Evolutionary conservation across 1,140 invertebrate genomes (phyloP).

Genomic region (Brachionus plicatilis): DNA sequence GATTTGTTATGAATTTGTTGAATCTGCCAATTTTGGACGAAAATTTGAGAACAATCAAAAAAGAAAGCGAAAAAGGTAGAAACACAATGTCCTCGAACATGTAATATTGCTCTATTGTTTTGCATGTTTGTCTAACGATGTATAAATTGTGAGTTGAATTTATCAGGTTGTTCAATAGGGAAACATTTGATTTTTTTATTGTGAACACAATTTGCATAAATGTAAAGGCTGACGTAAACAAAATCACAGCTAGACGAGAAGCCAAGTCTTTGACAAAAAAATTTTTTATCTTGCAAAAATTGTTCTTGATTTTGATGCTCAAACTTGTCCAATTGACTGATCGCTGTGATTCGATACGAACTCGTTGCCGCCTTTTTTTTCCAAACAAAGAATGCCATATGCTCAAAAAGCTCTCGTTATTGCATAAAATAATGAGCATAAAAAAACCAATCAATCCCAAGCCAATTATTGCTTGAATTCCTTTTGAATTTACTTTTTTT

Average conservation of each 20-base stretch:
- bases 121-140: background rate
- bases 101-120: background rate
- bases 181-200: background rate
- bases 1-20: constrained; percentile 20
- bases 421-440: background rate
- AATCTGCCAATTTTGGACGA: background rate
- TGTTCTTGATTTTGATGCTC: background rate
- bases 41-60: background rate
- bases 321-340: constrained; percentile 22
- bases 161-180: background rate
- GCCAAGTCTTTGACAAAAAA: background rate
- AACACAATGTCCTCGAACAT: constrained; percentile 20
- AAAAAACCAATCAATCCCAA: background rate
- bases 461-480: constrained; percentile 31
- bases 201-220: background rate
- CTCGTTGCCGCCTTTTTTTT: background rate
- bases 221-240: background rate
- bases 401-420: background rate
- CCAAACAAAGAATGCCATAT: background rate
- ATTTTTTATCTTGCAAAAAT: background rate
- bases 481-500: constrained; percentile 8
- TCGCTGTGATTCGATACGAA: background rate
- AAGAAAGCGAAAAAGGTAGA: constrained; percentile 20
- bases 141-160: background rate
- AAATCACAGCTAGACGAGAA: background rate